phyloP scores from a whole-genome alignment of 2,888 invertebrate species.

The Pterostichus niger region DNA sequence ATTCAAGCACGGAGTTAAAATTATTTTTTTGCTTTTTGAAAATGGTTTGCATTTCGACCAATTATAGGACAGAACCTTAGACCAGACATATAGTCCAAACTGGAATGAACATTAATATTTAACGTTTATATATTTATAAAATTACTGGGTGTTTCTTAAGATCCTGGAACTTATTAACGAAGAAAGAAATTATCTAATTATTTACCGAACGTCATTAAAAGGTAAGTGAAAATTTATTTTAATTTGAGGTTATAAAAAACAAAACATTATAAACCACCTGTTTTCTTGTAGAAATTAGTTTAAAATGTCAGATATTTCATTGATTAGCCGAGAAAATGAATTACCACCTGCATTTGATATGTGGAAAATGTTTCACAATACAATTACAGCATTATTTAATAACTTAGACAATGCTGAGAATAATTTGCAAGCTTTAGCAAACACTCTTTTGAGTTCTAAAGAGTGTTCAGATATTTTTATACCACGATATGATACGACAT shows the following conservation, averaged over 20 bases:
- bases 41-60: too few species aligned
- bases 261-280: constrained; percentile 25
- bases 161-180: too few species aligned
- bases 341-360: constrained; percentile 73
- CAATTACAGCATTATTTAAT: constrained; percentile 80
- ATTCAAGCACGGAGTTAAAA: too few species aligned
- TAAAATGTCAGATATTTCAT: constrained; percentile 9
- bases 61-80: too few species aligned
- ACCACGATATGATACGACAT: constrained; percentile 77
- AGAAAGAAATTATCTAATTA: too few species aligned
- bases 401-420: constrained; percentile 80
- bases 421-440: constrained; percentile 80
- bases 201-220: background rate
- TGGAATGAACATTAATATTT: too few species aligned
- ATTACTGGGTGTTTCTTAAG: too few species aligned
- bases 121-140: too few species aligned
- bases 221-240: background rate
- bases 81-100: too few species aligned
- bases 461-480: constrained; percentile 80
- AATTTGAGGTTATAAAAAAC: constrained; percentile 27
- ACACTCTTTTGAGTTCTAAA: constrained; percentile 81
- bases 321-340: background rate
- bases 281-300: background rate
- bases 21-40: too few species aligned
- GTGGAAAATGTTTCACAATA: constrained; percentile 84